Base-by-base conservation (phyloP, 2,797 vertebrate genomes). In the Neostethus bicornis region DNA sequence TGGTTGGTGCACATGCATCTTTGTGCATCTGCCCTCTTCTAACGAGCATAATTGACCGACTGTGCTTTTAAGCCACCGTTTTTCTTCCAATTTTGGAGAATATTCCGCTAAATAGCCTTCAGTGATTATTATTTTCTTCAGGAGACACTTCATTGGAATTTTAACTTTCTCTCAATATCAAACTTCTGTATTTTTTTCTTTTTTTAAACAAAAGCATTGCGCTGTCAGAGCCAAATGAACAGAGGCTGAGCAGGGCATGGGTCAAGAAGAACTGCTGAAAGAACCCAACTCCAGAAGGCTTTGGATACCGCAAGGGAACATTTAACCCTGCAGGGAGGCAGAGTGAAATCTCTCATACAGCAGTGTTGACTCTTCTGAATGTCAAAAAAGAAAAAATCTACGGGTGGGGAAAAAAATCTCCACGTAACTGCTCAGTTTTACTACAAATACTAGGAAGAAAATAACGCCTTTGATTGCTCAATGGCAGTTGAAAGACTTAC, bases 41-140 rank as follows among this genome's bases (percentile, higher is more conserved):
- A 90, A 90, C 87, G 75, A 90, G 85, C 78, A 62, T 90, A 89
- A 91, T 91, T 91, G 90, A 89, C 87, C 83, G 75, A 81, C 78
- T 84, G 65, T 79, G 79, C 79, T 81, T 89, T 84, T 73, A 81
- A 82, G 77, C 67, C 9, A 46, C 72, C 69, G 61, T 85, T 88
- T 89, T 85, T 79, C 74, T 80, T 79, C 72, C n/a, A n/a, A 81
- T 86, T 87, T 86, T 87, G 48, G 43, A 62, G 79, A 79, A 65
- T 70, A 77, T 78, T 82, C 79, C 66, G 55, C 79, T 86, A 86
- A 90, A 86, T 82, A 81, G 88, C 90, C 90, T 88, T 90, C 87
- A 91, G 89, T 90, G 87, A 86, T 90, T 84, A 86, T 90, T 89
- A 85, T 85, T 88, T n/a, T 87, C 70, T 85, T 60, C 58, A 54